Evolutionary conservation across 1,140 invertebrate species (phyloP).

Genomic region (Contarinia nasturtii): DNA sequence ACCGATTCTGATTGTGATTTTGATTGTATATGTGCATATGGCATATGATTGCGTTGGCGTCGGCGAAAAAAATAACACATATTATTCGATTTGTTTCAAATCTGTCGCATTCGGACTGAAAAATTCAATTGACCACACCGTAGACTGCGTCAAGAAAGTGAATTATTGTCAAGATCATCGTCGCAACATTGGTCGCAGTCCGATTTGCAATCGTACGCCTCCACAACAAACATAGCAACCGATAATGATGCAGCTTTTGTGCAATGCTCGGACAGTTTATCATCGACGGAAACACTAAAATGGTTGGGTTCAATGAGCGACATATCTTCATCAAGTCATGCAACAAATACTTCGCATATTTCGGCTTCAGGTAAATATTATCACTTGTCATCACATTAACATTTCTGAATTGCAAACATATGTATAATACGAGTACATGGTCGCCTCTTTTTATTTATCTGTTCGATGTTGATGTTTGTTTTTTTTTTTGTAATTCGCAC

Average conservation of each 20-base stretch:
- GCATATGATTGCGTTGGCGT: background rate
- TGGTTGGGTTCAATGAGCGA: conserved; percentile 66
- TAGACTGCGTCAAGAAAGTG: conserved; percentile 25
- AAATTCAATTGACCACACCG: background rate
- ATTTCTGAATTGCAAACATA: too few relatives aligned
- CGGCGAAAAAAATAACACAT: too few relatives aligned
- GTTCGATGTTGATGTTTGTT: too few relatives aligned
- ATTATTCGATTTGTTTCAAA: background rate
- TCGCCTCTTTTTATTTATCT: too few relatives aligned
- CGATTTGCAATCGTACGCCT: conserved; percentile 24
- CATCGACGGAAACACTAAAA: conserved; percentile 62
- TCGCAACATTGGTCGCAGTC: conserved; percentile 29
- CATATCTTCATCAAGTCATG: conserved; percentile 41
- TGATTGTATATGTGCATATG: background rate
- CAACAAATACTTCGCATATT: conserved; percentile 20
- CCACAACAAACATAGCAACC: conserved; percentile 28
- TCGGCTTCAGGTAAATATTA: conserved; percentile 19
- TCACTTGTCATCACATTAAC: too few relatives aligned
- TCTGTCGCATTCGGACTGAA: too few relatives aligned
- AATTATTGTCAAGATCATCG: conserved; percentile 19
- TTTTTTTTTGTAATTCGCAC: too few relatives aligned
- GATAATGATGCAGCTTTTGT: conserved; percentile 44
- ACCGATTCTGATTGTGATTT: background rate
- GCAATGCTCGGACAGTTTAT: conserved; percentile 43
- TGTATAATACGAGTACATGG: too few relatives aligned